Evolutionary conservation across 2,888 invertebrate genomes (phyloP), one percentile per base, ranked within the genome.

Genomic region (Carpatolechia fugitivella): DNA sequence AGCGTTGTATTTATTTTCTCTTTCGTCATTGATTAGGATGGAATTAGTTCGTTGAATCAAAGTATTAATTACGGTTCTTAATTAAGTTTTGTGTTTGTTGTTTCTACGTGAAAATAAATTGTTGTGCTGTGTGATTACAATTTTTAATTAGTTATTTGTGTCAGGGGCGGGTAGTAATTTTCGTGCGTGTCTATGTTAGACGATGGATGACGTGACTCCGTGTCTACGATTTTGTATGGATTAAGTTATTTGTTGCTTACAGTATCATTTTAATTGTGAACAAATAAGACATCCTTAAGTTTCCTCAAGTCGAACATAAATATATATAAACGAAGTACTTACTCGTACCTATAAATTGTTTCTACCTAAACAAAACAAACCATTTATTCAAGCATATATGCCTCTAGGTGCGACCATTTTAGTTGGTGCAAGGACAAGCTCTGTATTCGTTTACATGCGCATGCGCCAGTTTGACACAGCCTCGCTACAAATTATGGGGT

Each of bases 131-230:
- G 18, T 41, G 40, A 41, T 41, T 29, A 44, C 4, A 7, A 11
- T 44, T 44, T 44, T 44, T 44, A 29, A 29, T 44, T 44, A 44
- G 29, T 29, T 44, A 47, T 47, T 47, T 16, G 31, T 47, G 47
- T 47, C 47, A 47, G 31, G 31, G 47, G 31, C 47, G 16, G 31
- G 31, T 30, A 13, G 16, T 47, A 30, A 31, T 47, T 47, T 31
- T 47, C 13, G 47, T 47, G 47, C 31, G 31, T 31, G 47, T 47
- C 24, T n/a, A 46, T 24, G 29, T 44, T 44, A 44, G 44, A 20
- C 18, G n/a, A n/a, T 44, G 4, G 8, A n/a, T 24, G 24, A 3
- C 24, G 3, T 6, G 24, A 6, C 24, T 24, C 24, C 6, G 6
- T 24, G 24, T 24, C 24, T 4, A 24, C 24, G 6, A 24, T 3